Percentiles rank a stretch among this genome's conserved stretches.
Conservation (phyloP, 2,113 vertebrate genomes). For the Podilymbus podiceps region DNA sequence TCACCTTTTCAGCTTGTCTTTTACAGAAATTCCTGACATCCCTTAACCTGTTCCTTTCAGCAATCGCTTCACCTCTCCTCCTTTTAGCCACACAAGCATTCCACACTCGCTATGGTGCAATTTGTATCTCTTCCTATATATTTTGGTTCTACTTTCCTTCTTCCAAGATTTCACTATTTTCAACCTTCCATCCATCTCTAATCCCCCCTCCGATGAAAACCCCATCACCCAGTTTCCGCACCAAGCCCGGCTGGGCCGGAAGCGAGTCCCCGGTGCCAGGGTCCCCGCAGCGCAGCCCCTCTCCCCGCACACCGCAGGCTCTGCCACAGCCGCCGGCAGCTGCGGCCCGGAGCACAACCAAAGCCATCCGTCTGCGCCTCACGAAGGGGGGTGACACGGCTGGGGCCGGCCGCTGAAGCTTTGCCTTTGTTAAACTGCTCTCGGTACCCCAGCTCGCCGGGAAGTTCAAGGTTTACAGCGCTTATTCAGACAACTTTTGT, state of each 20-base stretch:
- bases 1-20: neutral
- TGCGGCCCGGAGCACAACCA: neutral
- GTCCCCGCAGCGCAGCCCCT: neutral
- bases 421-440: neutral
- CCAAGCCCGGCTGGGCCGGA: neutral
- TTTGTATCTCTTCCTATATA: neutral
- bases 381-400: neutral
- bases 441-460: accelerated
- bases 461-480: neutral
- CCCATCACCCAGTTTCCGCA: accelerated
- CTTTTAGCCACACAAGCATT: neutral
- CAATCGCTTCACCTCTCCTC: accelerated
- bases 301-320: neutral
- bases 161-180: neutral
- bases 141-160: neutral
- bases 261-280: accelerated
- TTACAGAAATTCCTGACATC: neutral
- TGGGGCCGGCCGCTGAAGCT: neutral
- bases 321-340: neutral
- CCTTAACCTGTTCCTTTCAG: neutral
- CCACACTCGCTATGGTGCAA: accelerated
- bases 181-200: neutral
- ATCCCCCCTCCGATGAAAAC: neutral
- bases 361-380: accelerated
- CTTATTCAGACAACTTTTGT: neutral